Base-by-base conservation (phyloP, 2,888 invertebrate species). In the Ischnus inquisitorius region DNA sequence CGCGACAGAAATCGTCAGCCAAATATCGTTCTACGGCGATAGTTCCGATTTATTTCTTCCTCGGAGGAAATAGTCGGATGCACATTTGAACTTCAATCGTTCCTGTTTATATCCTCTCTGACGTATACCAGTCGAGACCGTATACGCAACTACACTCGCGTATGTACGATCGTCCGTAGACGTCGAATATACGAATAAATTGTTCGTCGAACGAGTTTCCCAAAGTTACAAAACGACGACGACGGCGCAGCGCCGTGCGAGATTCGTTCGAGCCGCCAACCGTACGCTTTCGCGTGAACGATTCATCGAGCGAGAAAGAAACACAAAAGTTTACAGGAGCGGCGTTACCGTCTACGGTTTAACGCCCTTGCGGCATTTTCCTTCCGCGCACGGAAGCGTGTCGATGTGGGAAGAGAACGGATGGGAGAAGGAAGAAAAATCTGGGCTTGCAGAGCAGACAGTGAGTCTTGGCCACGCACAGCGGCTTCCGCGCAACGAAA, bases 401-500 rank as follows among this genome's bases (percentile, higher is more conserved):
- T 54, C 22, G 6, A n/a, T 3, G 34, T 16, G 14, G 67, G 19
- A 8, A 34, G 8, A 8, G 34, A 8, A 34, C 5, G 34, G 5
- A 8, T 8, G 34, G 34, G 34, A 34, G 34, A 8, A 19, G 46
- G n/a, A 41, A 41, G 54, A 28, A 76, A 6, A 57, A 25, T 67
- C 71, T 57, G 34, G 5, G 57, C 46, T 51, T 39, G 22, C 69
- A 68, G 51, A 62, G 39, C 28, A 14, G 25, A 16, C 41, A 78
- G 34, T 34, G 34, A 8, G 34, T 34, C 5, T 34, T 34, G 62
- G 3, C n/a, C 3, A 39, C 43, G 14, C 34, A 74, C 34, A 46
- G 43, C 34, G 14, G 54, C 28, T 64, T 43, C 34, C 54, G n/a
- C 19, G 69, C 64, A 64, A 60, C 68, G 62, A 12, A 80, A 75